Conservation (phyloP, 1,140 invertebrate genomes). For the Oncopodura yosiiana region DNA sequence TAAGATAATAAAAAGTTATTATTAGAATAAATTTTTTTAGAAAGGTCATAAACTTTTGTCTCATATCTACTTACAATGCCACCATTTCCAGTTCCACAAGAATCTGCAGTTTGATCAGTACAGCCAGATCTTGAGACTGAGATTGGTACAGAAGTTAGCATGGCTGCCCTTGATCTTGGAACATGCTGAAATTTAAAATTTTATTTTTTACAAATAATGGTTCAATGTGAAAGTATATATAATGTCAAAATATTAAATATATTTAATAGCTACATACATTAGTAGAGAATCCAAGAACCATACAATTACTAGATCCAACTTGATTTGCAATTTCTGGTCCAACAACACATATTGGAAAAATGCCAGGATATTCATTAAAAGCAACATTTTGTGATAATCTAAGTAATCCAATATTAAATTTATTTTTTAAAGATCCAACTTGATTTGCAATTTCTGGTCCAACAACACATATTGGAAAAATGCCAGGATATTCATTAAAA, state of each 20-base stretch:
- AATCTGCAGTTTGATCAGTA: neutral
- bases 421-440: neutral
- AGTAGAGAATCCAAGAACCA: neutral
- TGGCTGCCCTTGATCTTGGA: constrained; percentile 10
- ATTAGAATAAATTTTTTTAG: neutral
- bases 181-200: neutral
- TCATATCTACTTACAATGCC: constrained; percentile 13
- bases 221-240: neutral
- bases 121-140: constrained; percentile 4
- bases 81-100: constrained; percentile 8
- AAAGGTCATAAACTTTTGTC: neutral
- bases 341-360: constrained; percentile 19
- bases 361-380: constrained; percentile 13
- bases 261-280: neutral
- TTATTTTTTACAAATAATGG: neutral
- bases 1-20: neutral
- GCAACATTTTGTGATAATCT: neutral
- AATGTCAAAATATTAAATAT: neutral
- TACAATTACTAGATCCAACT: neutral
- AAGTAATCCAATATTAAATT: constrained; percentile 9
- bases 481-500: constrained; percentile 13
- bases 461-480: constrained; percentile 19
- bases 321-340: neutral
- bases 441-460: too few species aligned
- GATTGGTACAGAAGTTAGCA: neutral